These are phyloP conservation scores for Aulostomus chinensis DNA, from an alignment of 2,797 vertebrate genomes.

Conservation along the genomic window DNA sequence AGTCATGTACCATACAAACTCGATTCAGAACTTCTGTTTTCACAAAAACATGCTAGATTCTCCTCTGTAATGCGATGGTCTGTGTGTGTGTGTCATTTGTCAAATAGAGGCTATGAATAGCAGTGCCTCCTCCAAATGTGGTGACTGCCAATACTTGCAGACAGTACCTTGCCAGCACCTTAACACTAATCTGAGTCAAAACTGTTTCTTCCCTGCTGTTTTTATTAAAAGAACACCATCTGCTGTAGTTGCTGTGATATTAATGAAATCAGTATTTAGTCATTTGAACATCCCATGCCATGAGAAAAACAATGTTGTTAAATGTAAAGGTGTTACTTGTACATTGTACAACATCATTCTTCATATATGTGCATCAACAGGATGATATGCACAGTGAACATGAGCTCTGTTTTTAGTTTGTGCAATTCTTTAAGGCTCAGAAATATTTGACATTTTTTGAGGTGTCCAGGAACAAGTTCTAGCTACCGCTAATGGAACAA, in stretches of 20 bases:
- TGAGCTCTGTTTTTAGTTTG: background rate
- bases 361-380: background rate
- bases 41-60: too few relatives aligned
- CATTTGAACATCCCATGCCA: background rate
- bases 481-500: too few relatives aligned
- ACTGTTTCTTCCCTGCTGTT: slow-evolving; percentile 1
- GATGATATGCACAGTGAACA: background rate
- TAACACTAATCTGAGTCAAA: background rate
- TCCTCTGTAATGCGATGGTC: too few relatives aligned
- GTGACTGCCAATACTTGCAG: slow-evolving; percentile 15
- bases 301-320: background rate
- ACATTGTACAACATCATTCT: too few relatives aligned
- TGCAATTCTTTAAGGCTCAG: too few relatives aligned
- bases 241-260: slow-evolving; percentile 6
- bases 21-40: slow-evolving; percentile 1
- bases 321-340: too few relatives aligned
- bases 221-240: slow-evolving; percentile 5
- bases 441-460: too few relatives aligned
- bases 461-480: too few relatives aligned
- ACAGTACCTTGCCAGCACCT: slow-evolving; percentile 1
- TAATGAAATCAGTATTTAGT: background rate
- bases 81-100: slow-evolving; percentile 9
- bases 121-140: slow-evolving; percentile 2
- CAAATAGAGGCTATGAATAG: slow-evolving; percentile 9
- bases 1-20: too few relatives aligned